Base-by-base conservation (phyloP, 1,140 invertebrate species). In the Anoplophora glabripennis region DNA sequence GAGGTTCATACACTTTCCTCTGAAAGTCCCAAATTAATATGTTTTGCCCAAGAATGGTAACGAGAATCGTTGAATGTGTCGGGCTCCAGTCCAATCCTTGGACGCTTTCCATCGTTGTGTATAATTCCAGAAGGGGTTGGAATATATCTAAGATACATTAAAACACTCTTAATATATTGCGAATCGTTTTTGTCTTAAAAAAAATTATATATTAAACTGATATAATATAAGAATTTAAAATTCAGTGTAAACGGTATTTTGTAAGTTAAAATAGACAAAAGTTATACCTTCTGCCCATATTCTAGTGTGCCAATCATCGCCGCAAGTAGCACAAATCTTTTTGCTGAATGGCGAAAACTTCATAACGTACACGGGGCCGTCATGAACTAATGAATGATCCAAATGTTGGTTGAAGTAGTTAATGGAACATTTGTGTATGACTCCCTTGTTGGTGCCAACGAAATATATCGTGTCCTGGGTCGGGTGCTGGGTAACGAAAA, bases 381-480 rank as follows among this genome's bases (percentile, higher is more conserved):
- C 80, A 69, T 96, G 93, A 0, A 89, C 90, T 48, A 84, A 74
- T 53, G 87, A 88, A 0, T 87, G 85, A 33, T 85, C 84, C 21
- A 90, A 82, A 56, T 89, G 83, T 61, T 85, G 83, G 62, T 84
- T 81, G n/a, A 70, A 64, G 53, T 73, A 74, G 45, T 74, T 70
- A 15, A 62, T 68, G 7, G 72, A 72, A 45, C 74, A 75, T 67
- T 83, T 86, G 72, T 92, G 86, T 12, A 94, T 81, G 62, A 84
- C 87, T 1, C 93, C 93, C 68, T 93, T 90, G 53, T 90, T 88
- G 0, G 91, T 92, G 0, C 90, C 89, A 0, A 94, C 84, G 11
- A 89, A 82, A 73, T 92, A 93, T 18, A 90, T 74, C 54, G 84
- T 83, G 4, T 28, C 21, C 21, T 28, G 78, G 77, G 15, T 84